Conservation (phyloP, 2,113 vertebrate genomes). For the Loxodonta africana region DNA sequence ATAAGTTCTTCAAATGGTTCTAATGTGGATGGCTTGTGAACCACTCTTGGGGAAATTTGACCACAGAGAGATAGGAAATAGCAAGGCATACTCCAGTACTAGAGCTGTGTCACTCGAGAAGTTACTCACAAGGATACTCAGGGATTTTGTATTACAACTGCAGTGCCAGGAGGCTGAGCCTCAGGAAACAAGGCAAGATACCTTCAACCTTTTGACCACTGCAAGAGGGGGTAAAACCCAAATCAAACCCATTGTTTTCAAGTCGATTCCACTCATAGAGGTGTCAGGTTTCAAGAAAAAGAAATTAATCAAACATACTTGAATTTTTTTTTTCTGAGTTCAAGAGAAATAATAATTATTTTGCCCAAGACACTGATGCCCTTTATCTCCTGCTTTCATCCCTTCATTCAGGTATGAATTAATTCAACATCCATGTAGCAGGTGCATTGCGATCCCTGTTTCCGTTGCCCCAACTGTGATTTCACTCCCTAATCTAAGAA, state of each 20-base stretch:
- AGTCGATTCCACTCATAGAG: too few species aligned
- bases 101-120: background rate
- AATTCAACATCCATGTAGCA: background rate
- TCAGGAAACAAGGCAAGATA: background rate
- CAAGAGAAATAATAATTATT: slow-evolving; percentile 7
- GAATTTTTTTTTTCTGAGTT: background rate
- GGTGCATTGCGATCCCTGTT: background rate
- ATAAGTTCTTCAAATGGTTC: background rate
- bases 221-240: too few species aligned
- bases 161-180: background rate
- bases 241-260: too few species aligned
- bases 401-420: background rate
- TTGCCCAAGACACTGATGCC: background rate
- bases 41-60: background rate
- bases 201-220: background rate
- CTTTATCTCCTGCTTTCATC: background rate
- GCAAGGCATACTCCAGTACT: background rate
- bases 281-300: background rate
- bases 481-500: background rate
- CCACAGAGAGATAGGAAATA: background rate
- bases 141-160: background rate
- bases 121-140: background rate
- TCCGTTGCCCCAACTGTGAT: background rate
- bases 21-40: background rate
- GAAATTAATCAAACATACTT: background rate